Conservation (phyloP, 2,113 vertebrate genomes). For the Gnathonemus longibarbis region DNA sequence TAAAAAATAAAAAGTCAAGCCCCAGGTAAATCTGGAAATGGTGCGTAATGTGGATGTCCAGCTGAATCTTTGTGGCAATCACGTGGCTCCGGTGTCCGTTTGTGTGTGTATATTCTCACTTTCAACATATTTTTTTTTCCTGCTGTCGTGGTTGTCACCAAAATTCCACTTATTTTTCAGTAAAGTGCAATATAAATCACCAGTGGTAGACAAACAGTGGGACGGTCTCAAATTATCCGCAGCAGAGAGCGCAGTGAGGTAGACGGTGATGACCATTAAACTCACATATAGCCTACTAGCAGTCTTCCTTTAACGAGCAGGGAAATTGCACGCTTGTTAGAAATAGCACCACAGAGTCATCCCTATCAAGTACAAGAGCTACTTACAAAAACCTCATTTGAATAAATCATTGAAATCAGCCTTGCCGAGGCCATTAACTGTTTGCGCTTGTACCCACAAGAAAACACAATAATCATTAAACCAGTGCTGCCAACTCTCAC, state of each 20-base stretch:
- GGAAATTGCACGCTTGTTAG: background rate
- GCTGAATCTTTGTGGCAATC: background rate
- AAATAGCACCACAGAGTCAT: background rate
- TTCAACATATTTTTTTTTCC: background rate
- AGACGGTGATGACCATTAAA: background rate
- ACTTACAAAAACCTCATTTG: background rate
- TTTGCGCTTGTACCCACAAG: background rate
- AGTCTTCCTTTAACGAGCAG: background rate
- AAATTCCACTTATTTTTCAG: background rate
- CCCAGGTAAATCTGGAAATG: background rate
- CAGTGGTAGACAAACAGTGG: background rate
- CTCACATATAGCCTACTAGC: background rate
- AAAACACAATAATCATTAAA: background rate
- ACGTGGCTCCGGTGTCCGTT: background rate
- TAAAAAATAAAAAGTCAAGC: background rate
- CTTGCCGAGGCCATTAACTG: background rate
- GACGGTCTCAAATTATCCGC: background rate
- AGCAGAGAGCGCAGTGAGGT: constrained; percentile 30
- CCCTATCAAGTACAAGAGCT: background rate
- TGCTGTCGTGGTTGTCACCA: background rate
- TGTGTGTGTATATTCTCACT: background rate
- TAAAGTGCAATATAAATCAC: background rate
- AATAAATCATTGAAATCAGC: background rate
- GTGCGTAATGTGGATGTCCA: background rate
- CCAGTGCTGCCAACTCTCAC: background rate